Conservation (phyloP, 2,797 vertebrate genomes). For the Oryzias dopingdopingensis region DNA sequence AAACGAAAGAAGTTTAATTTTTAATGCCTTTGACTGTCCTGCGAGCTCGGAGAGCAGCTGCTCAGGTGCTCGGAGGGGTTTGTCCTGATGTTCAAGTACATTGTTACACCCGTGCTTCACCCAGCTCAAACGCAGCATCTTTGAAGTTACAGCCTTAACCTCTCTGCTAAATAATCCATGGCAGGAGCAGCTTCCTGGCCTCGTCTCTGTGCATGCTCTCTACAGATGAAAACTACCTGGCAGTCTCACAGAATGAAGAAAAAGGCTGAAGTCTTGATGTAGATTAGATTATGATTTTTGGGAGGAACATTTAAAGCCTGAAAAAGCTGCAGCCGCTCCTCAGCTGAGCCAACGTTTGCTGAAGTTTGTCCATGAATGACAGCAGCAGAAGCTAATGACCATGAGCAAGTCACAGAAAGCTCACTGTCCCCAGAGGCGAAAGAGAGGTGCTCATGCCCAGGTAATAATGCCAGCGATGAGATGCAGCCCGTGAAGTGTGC, state of each 20-base stretch:
- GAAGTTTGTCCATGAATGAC: constrained; percentile 11
- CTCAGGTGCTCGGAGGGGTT: constrained; percentile 10
- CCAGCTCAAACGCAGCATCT: constrained; percentile 18
- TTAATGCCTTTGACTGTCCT: constrained; percentile 1
- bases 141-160: constrained; percentile 44
- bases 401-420: constrained; percentile 22
- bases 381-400: constrained; percentile 18
- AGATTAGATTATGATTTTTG: too few relatives aligned
- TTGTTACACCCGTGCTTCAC: constrained; percentile 27
- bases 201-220: constrained; percentile 15
- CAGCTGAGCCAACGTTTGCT: neutral
- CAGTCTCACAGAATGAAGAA: constrained; percentile 16
- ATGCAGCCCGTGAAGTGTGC: constrained; percentile 19
- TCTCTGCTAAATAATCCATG: constrained; percentile 57
- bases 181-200: constrained; percentile 24
- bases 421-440: constrained; percentile 6
- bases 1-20: neutral
- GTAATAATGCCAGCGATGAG: constrained; percentile 20
- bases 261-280: constrained; percentile 39
- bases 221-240: constrained; percentile 3
- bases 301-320: too few relatives aligned
- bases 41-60: constrained; percentile 3
- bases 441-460: constrained; percentile 20
- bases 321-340: neutral
- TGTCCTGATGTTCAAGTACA: constrained; percentile 16